Evolutionary conservation across 2,113 vertebrate species (phyloP).

Genomic region (Gila orcuttii): DNA sequence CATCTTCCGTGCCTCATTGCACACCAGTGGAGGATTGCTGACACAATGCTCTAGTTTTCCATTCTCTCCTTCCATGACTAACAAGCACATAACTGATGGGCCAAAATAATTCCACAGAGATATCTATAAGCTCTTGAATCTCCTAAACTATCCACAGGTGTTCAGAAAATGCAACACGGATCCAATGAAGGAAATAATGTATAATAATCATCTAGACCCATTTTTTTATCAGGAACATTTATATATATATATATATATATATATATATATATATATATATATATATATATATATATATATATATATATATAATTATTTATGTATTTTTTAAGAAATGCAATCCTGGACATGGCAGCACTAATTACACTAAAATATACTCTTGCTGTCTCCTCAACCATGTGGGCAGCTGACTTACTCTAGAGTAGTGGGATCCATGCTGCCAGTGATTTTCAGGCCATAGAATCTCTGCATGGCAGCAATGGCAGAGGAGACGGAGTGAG

Average conservation of each 20-base stretch:
- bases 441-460: conserved; percentile 85
- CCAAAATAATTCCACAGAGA: conserved; percentile 13
- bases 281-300: background rate
- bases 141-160: background rate
- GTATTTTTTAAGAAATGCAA: background rate
- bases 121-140: conserved; percentile 20
- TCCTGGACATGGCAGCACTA: background rate
- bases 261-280: background rate
- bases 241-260: background rate
- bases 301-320: background rate
- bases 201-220: background rate
- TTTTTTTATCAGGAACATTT: background rate
- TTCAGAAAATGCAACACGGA: background rate
- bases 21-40: conserved; percentile 3
- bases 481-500: conserved; percentile 84
- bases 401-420: conserved; percentile 74
- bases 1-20: conserved; percentile 4
- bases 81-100: background rate
- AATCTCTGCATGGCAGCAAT: conserved; percentile 89
- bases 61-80: conserved; percentile 2
- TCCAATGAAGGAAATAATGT: background rate
- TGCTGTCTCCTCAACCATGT: background rate
- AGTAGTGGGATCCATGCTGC: conserved; percentile 78
- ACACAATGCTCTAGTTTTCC: conserved; percentile 21
- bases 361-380: background rate